A percentile compares a stretch with the other conserved stretches of the same genome.
These are phyloP conservation scores for Furnarius figulus DNA, from an alignment of 2,113 vertebrate genomes.

Conservation along the genomic window DNA sequence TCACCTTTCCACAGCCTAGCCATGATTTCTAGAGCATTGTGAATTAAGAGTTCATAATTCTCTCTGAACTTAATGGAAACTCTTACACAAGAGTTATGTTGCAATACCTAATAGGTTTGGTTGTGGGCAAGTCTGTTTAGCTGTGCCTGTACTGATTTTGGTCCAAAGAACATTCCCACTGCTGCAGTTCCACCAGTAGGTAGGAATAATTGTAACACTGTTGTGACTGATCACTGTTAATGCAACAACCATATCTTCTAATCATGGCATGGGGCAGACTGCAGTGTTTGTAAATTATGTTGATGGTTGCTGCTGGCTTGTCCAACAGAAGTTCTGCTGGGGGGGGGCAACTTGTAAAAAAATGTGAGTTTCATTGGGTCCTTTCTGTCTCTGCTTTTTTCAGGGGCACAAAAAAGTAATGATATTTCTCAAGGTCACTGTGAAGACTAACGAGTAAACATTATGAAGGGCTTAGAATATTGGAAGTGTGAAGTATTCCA, in stretches of 20 bases:
- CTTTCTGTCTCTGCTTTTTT: background rate
- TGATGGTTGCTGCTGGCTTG: background rate
- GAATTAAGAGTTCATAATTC: constrained; percentile 10
- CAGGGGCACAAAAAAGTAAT: background rate
- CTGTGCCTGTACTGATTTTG: background rate
- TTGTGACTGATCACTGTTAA: background rate
- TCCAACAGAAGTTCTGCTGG: background rate
- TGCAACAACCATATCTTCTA: background rate
- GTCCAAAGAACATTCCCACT: background rate
- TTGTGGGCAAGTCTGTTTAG: background rate
- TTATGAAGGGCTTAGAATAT: background rate
- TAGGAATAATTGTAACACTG: background rate
- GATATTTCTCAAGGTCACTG: background rate
- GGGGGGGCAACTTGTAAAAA: background rate
- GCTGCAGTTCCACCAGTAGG: background rate
- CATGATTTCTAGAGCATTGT: constrained; percentile 18
- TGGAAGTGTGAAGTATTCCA: background rate
- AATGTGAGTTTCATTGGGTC: background rate
- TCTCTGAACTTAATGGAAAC: constrained; percentile 3
- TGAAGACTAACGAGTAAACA: background rate
- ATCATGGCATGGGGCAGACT: background rate
- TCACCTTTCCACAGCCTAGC: constrained; percentile 22
- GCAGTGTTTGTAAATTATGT: background rate
- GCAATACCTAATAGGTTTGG: constrained; percentile 6
- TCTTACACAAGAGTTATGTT: constrained; percentile 41